Evolutionary conservation across 2,113 vertebrate species (phyloP), one percentile per base, ranked within the genome.

Genomic region (Sylvia atricapilla): DNA sequence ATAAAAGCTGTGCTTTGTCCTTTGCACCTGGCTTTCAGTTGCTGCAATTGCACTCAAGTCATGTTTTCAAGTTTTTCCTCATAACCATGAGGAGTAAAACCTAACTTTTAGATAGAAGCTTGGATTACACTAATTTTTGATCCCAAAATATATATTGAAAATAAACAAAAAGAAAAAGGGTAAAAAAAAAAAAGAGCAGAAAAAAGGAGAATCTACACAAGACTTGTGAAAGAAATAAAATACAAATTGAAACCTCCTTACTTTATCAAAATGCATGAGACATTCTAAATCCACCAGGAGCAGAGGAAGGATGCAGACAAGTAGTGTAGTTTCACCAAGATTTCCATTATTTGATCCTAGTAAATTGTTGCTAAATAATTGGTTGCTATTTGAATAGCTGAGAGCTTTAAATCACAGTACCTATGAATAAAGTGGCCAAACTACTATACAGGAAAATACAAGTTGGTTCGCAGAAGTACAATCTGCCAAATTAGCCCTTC

Each of bases 111-210:
- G 7, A 37, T 31, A 55, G 17, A 70, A 70, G 0, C 2, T 19
- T 58, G 28, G 18, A 70, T 59, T 88, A 58, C 7, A 70, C 4
- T 75, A 37, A 47, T 35, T 15, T 44, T 62, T 58, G 22, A 64
- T 4, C 43, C 4, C 6, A 75, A 62, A 28, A 18, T 6, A 6
- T 14, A 62, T 11, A 72, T 27, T 15, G 35, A 44, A 63, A 43
- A 22, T 2, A 44, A 41, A 50, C 12, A 11, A 4, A 11, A 66
- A 31, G 19, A 3, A 13, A 12, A 23, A 1, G 3, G 0, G 3
- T 4, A 9, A 20, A 21, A 44, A 4, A 3, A 2, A 13, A 2
- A 47, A 25, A 44, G 1, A 53, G 0, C 5, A 53, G 21, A 33
- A 43, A 18, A 72, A 55, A 9, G 1, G 2, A 23, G 2, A 37